Conservation (phyloP, 2,797 vertebrate species). For the Malacoraja senta region DNA sequence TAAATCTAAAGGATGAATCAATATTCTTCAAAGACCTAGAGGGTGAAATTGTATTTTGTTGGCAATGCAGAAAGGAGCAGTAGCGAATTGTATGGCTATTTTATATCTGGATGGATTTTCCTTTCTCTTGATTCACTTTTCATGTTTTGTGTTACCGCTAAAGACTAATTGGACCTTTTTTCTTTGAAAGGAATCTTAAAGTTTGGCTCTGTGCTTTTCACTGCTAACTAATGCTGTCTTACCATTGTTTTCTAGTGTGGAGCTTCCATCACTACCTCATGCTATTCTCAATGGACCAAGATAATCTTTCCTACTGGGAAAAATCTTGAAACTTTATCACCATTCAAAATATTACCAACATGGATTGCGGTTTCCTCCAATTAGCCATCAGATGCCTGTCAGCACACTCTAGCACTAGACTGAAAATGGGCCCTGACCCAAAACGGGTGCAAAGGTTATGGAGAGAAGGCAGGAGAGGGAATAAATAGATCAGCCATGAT, state of each 20-base stretch:
- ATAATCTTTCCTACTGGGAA: neutral
- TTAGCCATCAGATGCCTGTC: neutral
- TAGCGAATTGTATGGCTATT: neutral
- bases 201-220: neutral
- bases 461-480: no score
- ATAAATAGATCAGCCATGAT: no score
- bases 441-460: no score
- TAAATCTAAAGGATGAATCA: constrained; percentile 14
- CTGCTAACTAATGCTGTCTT: neutral
- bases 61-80: neutral
- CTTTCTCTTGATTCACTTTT: neutral
- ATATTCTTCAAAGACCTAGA: neutral
- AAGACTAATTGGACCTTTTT: neutral
- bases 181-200: neutral
- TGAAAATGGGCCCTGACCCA: no score
- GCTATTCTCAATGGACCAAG: neutral
- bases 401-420: neutral
- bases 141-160: neutral
- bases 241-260: neutral
- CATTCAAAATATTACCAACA: neutral
- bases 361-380: neutral
- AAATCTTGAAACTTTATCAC: neutral
- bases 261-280: neutral
- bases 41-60: neutral
- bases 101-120: neutral